Conservation (phyloP, 1,140 invertebrate genomes). For the Camponotus floridanus region DNA sequence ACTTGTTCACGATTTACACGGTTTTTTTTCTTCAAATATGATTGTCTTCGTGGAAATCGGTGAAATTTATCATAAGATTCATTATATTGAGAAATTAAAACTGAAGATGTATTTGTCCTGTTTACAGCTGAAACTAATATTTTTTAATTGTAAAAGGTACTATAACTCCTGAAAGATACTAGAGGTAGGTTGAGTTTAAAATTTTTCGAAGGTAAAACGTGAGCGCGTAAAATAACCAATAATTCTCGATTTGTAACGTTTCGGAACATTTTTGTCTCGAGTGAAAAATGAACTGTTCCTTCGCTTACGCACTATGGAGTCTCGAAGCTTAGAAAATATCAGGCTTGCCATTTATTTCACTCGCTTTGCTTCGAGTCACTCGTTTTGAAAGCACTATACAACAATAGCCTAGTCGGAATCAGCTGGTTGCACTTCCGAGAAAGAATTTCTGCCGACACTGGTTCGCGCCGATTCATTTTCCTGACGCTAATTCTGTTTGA, state of each 20-base stretch:
- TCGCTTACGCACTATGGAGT: background rate
- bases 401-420: background rate
- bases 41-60: too few species aligned
- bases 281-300: slow-evolving; percentile 10
- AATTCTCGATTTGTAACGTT: background rate
- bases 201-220: background rate
- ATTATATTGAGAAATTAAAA: too few species aligned
- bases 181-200: too few species aligned
- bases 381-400: background rate
- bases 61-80: too few species aligned
- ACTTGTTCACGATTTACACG: too few species aligned
- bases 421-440: background rate
- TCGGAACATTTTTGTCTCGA: background rate
- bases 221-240: background rate
- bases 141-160: background rate
- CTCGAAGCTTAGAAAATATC: slow-evolving; percentile 19
- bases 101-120: background rate
- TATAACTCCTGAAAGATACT: background rate
- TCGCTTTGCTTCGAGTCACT: slow-evolving; percentile 10
- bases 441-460: slow-evolving; percentile 12
- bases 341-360: slow-evolving; percentile 26
- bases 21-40: too few species aligned
- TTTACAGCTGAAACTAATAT: background rate
- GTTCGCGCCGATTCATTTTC: slow-evolving; percentile 33
- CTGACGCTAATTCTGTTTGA: background rate